phyloP scores from a whole-genome alignment of 2,113 vertebrate genomes.

The Percopsis transmontana region DNA sequence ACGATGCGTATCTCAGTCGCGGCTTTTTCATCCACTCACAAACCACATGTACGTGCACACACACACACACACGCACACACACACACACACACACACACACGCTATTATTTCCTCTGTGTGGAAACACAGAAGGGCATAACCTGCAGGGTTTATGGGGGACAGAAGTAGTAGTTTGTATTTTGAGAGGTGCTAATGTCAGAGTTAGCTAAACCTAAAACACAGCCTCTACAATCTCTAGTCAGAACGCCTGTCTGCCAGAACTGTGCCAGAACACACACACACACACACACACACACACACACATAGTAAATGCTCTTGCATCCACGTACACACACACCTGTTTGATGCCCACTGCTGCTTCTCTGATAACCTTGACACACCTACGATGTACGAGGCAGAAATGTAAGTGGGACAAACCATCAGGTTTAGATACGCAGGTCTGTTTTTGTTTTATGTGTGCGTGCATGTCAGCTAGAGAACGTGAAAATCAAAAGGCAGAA shows the following conservation, averaged over 20 bases:
- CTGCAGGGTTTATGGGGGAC: constrained; percentile 46
- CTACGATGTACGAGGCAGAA: constrained; percentile 37
- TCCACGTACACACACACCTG: constrained; percentile 45
- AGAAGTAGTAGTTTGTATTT: constrained; percentile 50
- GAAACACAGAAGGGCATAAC: constrained; percentile 11
- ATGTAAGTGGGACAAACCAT: constrained; percentile 37
- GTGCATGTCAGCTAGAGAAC: background rate
- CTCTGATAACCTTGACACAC: constrained; percentile 47
- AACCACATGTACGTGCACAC: background rate
- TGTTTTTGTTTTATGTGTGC: constrained; percentile 1
- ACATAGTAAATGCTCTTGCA: background rate
- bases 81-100: constrained; percentile 22
- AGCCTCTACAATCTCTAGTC: constrained; percentile 26
- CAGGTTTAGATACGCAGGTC: constrained; percentile 12
- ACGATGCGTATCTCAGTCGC: constrained; percentile 33
- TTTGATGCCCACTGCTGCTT: constrained; percentile 32
- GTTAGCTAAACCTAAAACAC: constrained; percentile 49
- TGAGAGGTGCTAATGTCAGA: constrained; percentile 61
- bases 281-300: constrained; percentile 16
- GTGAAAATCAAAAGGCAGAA: background rate
- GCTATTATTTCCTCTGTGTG: background rate
- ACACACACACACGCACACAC: background rate
- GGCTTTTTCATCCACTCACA: constrained; percentile 21
- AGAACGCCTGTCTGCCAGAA: constrained; percentile 28
- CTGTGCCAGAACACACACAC: background rate